Base-by-base conservation (phyloP, 2,113 vertebrate species). In the Penelope pileata region DNA sequence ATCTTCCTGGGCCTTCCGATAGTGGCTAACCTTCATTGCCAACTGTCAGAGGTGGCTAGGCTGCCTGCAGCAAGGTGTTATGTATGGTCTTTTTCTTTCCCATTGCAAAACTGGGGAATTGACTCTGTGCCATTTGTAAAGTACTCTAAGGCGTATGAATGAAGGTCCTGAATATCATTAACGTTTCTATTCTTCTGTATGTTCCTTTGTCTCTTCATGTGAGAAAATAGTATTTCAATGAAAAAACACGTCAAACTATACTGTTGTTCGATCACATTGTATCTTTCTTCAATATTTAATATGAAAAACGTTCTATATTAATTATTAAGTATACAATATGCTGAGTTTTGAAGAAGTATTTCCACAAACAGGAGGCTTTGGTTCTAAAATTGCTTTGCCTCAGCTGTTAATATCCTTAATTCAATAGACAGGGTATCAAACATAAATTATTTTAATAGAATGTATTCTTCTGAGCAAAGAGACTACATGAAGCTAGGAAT, bases 391-490 rank as follows among this genome's bases (percentile, higher is more conserved):
- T 88, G 45, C 26, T 91, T 88, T 66, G 16, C 36, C n/a, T 93
- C 75, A 79, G 38, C 63, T 91, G 72, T 83, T 74, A 82, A 58
- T 32, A 40, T 10, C 62, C 75, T 80, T 90, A 83, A 91, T 91
- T 87, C 42, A 63, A 93, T 77, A 91, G 40, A 50, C 22, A 50
- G 19, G 16, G 36, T 38, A 45, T 8, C 4, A 7, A 89, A 85
- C n/a, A 69, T 79, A 79, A 76, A 88, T 83, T 77, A 92, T 83
- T 91, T 79, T 94, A 62, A 54, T 82, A 50, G 29, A 79, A 53
- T 34, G 12, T 42, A 63, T 90, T 94, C 74, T 85, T 9, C 54
- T 83, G 84, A 73, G 89, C 77, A 76, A 69, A 74, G 29, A 91
- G 47, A 66, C 45, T 54, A 43, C 32, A 80, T 8, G 29, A 48